phyloP scores from a whole-genome alignment of 1,140 invertebrate genomes.

The Anastrepha ludens region DNA sequence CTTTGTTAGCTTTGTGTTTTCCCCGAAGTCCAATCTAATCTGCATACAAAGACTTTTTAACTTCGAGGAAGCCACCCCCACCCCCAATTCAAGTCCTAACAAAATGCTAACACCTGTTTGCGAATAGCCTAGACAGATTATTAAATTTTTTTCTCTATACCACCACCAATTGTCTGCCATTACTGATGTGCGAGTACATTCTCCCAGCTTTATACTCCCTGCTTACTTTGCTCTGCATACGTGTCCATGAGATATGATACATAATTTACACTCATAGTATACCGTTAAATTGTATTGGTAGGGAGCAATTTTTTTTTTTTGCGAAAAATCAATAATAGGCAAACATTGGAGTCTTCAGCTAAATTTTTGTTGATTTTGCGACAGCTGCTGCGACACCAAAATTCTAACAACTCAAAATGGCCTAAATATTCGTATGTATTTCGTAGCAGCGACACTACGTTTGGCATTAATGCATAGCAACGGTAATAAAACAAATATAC shows the following conservation, averaged over 20 bases:
- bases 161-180: not conserved
- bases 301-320: not conserved
- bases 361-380: not conserved
- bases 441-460: too few relatives aligned
- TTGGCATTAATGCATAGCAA: not conserved
- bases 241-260: not conserved
- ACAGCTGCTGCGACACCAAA: not conserved
- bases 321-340: conserved; percentile 45
- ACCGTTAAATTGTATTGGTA: not conserved
- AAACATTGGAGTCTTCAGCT: not conserved
- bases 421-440: not conserved
- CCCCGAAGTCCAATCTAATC: too few relatives aligned
- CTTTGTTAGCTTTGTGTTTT: too few relatives aligned
- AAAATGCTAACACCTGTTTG: conserved; percentile 16
- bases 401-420: not conserved
- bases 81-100: not conserved
- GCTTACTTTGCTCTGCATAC: not conserved
- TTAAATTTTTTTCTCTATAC: not conserved
- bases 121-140: not conserved
- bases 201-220: not conserved
- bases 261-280: not conserved
- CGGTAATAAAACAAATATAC: not conserved
- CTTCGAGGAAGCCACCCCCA: too few relatives aligned
- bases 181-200: not conserved
- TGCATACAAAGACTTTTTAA: too few relatives aligned